Evolutionary conservation across 1,140 invertebrate genomes (phyloP).

Genomic region (Caerostris darwini): DNA sequence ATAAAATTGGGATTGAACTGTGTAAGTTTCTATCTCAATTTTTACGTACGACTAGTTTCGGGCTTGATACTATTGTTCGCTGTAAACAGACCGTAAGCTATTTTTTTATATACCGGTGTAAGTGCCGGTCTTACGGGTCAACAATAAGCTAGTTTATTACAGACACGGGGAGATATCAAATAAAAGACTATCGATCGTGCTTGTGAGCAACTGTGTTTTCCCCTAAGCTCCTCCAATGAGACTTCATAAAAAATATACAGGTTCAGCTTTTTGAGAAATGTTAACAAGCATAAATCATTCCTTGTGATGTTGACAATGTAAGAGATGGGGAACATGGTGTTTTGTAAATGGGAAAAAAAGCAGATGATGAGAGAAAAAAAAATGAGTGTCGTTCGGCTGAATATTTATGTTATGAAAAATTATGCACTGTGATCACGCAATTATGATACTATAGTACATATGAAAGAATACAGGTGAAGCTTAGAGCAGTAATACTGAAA

Average conservation of each 20-base stretch:
- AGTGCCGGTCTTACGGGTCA: constrained; percentile 30
- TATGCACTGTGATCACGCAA: too few species aligned
- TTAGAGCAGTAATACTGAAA: too few species aligned
- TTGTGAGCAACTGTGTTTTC: constrained; percentile 7
- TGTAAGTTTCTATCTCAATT: not conserved
- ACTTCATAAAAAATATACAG: not conserved
- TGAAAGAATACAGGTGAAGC: too few species aligned
- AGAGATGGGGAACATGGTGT: not conserved
- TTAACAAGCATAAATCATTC: not conserved
- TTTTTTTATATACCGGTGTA: constrained; percentile 22
- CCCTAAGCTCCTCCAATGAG: constrained; percentile 15
- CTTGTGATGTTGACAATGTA: not conserved
- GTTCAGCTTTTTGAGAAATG: not conserved
- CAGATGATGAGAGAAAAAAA: too few species aligned
- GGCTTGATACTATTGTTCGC: not conserved
- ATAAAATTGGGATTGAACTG: not conserved
- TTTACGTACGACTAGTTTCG: constrained; percentile 2
- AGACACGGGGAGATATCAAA: constrained; percentile 11
- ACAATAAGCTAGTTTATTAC: constrained; percentile 36
- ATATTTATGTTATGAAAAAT: too few species aligned
- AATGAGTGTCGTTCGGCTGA: too few species aligned
- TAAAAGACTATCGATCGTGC: constrained; percentile 4
- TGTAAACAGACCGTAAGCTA: constrained; percentile 39
- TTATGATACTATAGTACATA: too few species aligned
- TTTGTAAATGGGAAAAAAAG: too few species aligned